Evolutionary conservation across 2,888 invertebrate species (phyloP), one percentile per base, ranked within the genome.

Genomic region (Iphiclides podalirius): DNA sequence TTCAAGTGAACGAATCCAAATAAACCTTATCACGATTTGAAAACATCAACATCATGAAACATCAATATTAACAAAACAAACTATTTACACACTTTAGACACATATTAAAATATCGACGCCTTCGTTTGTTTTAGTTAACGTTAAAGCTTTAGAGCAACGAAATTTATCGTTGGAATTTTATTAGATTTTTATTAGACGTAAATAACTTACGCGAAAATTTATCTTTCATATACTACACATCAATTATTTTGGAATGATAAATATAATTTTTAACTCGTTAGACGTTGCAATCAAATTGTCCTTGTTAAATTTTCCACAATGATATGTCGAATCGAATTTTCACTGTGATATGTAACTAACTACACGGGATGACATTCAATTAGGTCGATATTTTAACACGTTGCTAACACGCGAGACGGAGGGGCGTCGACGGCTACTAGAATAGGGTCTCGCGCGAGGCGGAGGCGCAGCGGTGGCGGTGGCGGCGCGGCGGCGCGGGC

Each of bases 391-490:
- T 79, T 80, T 79, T 73, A 78, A 79, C 70, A 55, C 69, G 61
- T 59, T 55, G 64, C 57, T 75, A 79, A 82, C 61, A 61, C 72
- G 60, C 70, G 80, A 81, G 66, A 70, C 61, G 71, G 62, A 57
- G n/a, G 60, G 62, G 49, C 52, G 23, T 46, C 17, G 15, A 1
- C 16, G 61, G 67, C 65, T 76, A 80, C 89, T 93, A 95, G 90
- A 95, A 95, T 71, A 95, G 90, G 68, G 95, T 95, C 90, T 95
- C 95, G 71, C 93, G 93, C 58, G 94, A 93, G 91, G 93, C 93
- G 56, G 91, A 90, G 65, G 88, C 73, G 72, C 87, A 77, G 63
- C 86, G 72, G 50, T 72, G 60, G 55, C 72, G 75, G 6, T 20
- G 20, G 20, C 4, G 3, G 20, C 20, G 20, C 60, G 74, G 55